Base-by-base conservation (phyloP, 2,888 invertebrate species). In the Pardosa pseudoannulata region DNA sequence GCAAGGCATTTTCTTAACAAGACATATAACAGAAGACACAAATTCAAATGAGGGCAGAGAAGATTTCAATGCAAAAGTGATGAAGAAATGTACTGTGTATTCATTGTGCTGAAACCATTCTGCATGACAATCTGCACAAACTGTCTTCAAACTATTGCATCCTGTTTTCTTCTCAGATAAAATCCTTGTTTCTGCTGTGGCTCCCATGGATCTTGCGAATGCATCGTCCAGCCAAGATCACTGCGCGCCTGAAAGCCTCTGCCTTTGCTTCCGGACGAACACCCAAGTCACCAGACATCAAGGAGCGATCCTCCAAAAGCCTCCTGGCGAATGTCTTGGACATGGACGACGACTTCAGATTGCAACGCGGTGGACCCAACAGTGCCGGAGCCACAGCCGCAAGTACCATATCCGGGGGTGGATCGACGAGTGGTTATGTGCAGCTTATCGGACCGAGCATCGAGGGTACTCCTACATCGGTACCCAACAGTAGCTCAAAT, bases 201-300 rank as follows among this genome's bases (percentile, higher is more conserved):
- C 94, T 99, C 92, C 99, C 99, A 90, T 98, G 97, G 95, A 93
- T 98, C 90, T 94, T 99, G 92, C 95, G 98, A 91, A 99, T 99
- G 98, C 95, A 95, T 90, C 94, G 98, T 91, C 98, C 98, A 50
- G 98, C 97, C 75, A 87, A 87, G 87, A 96, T 97, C 92, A 95
- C 96, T 91, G 79, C 75, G 39, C 75, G 76, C 13, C 65, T 79
- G 32, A 68, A 70, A 36, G 13, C 72, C 23, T 29, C 56, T 23
- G 73, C 70, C 23, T 62, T 56, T n/a, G 13, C 67, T 50, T 62
- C 73, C 23, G 50, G 67, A 50, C 19, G 81, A 39, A 27, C 56
- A 31, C 56, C 68, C 13, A 75, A 74, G 50, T 90, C 95, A 79
- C 93, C 96, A 91, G 96, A 96, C 93, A 93, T 97, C 91, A 96